Evolutionary conservation across 2,113 vertebrate species (phyloP).

Genomic region (Naja naja): DNA sequence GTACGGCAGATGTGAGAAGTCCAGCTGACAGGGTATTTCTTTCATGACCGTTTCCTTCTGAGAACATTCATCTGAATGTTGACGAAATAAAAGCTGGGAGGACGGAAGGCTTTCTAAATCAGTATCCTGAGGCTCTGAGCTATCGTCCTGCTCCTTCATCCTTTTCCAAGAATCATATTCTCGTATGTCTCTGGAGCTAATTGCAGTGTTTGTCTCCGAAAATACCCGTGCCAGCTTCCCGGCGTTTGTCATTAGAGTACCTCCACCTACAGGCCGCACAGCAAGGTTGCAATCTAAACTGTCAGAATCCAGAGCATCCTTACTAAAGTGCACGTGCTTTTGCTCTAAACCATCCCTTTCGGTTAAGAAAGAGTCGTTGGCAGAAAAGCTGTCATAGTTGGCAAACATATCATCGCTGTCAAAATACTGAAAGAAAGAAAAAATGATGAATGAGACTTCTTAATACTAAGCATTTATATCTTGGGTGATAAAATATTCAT

Average conservation of each 20-base stretch:
- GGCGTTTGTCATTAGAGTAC: conserved; percentile 13
- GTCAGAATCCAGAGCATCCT: not conserved
- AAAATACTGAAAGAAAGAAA: conserved; percentile 66
- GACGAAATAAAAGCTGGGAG: conserved; percentile 73
- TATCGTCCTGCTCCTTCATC: not conserved
- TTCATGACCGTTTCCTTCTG: not conserved
- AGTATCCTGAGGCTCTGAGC: conserved; percentile 7
- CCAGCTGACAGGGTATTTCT: rapidly evolving
- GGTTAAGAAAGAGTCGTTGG: conserved; percentile 76
- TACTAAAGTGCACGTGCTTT: conserved; percentile 40
- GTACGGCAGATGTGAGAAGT: rapidly evolving
- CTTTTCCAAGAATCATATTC: not conserved
- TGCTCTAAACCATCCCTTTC: conserved; percentile 76
- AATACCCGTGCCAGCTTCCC: not conserved
- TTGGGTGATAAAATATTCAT: not conserved
- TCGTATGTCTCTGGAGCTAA: not conserved
- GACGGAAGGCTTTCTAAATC: conserved; percentile 72
- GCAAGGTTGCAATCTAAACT: rapidly evolving
- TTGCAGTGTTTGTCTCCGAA: not conserved
- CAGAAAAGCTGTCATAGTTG: conserved; percentile 80
- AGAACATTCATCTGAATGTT: conserved; percentile 21
- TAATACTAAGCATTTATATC: not conserved
- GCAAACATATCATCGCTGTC: conserved; percentile 87
- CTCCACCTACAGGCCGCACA: not conserved
- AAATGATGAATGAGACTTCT: not conserved